Conservation (phyloP, 2,113 vertebrate species). For the Kryptolebias marmoratus region DNA sequence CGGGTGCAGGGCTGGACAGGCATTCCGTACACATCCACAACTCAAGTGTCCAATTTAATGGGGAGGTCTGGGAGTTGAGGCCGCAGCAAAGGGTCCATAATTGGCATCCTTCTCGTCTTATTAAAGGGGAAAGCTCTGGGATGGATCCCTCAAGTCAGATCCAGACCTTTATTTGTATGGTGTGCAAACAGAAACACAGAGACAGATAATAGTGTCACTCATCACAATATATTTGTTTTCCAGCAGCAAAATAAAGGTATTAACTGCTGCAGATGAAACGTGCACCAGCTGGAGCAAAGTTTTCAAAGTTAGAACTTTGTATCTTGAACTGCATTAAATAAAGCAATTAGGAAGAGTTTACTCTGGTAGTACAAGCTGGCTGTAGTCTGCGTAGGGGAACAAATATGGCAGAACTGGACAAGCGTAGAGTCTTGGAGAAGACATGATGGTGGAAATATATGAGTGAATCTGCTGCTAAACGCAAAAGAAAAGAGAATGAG, state of each 20-base stretch:
- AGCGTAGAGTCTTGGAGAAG: too few species aligned
- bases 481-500: too few species aligned
- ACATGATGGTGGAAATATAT: too few species aligned
- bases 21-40: slow-evolving; percentile 62
- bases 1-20: slow-evolving; percentile 42
- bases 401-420: too few species aligned
- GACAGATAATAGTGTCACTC: slow-evolving; percentile 19
- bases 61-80: slow-evolving; percentile 74
- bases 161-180: slow-evolving; percentile 63
- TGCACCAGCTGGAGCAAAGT: not conserved
- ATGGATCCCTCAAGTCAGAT: slow-evolving; percentile 62
- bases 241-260: slow-evolving; percentile 36
- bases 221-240: slow-evolving; percentile 24
- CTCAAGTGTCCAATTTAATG: slow-evolving; percentile 78
- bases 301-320: not conserved
- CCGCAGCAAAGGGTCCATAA: slow-evolving; percentile 75
- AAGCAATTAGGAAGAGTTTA: not conserved
- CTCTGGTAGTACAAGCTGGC: too few species aligned
- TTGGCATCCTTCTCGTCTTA: slow-evolving; percentile 84
- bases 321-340: not conserved
- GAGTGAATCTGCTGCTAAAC: too few species aligned
- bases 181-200: slow-evolving; percentile 60
- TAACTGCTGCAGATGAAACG: slow-evolving; percentile 27
- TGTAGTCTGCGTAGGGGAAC: too few species aligned
- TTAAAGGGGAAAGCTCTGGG: slow-evolving; percentile 71